phyloP scores from a whole-genome alignment of 2,797 vertebrate species.

The Xenopus petersii region DNA sequence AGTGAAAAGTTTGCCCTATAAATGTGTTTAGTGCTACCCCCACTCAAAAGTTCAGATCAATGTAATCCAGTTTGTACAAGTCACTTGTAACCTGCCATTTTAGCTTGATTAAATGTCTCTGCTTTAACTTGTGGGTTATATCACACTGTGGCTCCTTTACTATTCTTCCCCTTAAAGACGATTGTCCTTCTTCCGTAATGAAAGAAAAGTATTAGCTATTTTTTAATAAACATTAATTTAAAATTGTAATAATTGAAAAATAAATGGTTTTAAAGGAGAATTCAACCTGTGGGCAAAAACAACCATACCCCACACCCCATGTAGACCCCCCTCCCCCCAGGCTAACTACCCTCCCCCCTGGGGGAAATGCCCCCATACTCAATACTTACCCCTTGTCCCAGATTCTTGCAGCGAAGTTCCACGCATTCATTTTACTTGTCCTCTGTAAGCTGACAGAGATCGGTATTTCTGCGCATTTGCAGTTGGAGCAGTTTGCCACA shows the following conservation, averaged over 20 bases:
- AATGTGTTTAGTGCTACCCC: not conserved
- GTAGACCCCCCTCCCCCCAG: no score
- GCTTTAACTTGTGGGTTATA: not conserved
- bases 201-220: not conserved
- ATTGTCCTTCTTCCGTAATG: not conserved
- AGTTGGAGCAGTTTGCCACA: no score
- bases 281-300: no score
- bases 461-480: no score
- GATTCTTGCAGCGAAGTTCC: no score
- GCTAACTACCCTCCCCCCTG: no score
- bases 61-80: not conserved
- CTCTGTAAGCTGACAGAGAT: no score
- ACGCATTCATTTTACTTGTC: no score
- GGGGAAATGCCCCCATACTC: no score
- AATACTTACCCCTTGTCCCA: no score
- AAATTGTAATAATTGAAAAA: not conserved
- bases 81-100: not conserved
- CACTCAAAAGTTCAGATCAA: not conserved
- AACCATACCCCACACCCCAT: no score
- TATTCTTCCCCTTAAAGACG: not conserved
- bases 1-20: not conserved
- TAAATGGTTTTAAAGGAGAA: not conserved
- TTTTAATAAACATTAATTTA: not conserved
- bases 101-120: slow-evolving; percentile 1
- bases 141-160: no score